phyloP scores from a whole-genome alignment of 2,888 invertebrate genomes.

The Pterostichus niger region DNA sequence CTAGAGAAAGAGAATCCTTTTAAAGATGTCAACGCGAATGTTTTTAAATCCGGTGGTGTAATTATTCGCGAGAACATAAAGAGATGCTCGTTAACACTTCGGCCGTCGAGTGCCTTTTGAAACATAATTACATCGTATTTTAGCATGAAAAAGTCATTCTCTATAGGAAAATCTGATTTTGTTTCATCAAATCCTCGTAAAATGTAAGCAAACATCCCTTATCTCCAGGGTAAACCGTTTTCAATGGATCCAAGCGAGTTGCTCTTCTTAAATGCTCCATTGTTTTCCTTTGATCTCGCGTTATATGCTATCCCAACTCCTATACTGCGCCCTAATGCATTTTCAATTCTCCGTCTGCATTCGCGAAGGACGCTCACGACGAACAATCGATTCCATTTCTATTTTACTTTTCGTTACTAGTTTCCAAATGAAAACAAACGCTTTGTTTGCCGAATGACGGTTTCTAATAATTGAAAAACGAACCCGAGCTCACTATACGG shows the following conservation, averaged over 20 bases:
- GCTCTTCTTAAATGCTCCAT: conserved; percentile 62
- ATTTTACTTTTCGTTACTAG: conserved; percentile 47
- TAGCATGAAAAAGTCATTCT: conserved; percentile 62
- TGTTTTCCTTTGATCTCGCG: conserved; percentile 63
- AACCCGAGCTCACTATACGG: conserved; percentile 4
- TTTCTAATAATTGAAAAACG: conserved; percentile 57
- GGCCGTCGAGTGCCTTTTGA: conserved; percentile 45
- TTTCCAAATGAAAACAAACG: conserved; percentile 53
- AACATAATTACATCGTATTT: conserved; percentile 66
- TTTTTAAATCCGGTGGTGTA: conserved; percentile 29
- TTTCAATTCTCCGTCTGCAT: conserved; percentile 47
- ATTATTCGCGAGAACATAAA: conserved; percentile 34
- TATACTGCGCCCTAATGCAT: conserved; percentile 54
- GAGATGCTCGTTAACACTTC: conserved; percentile 47
- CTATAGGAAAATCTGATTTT: conserved; percentile 62
- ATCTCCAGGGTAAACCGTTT: conserved; percentile 57
- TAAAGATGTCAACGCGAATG: conserved; percentile 14
- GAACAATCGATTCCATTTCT: conserved; percentile 24
- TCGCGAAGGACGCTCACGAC: neutral
- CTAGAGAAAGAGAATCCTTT: conserved; percentile 24
- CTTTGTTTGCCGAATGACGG: conserved; percentile 43
- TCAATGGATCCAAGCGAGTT: conserved; percentile 56
- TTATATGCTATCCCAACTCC: conserved; percentile 23
- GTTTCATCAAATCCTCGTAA: conserved; percentile 65
- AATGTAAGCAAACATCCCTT: conserved; percentile 65